Conservation (phyloP, 2,113 vertebrate species). For the Leptobrachium leishanense region DNA sequence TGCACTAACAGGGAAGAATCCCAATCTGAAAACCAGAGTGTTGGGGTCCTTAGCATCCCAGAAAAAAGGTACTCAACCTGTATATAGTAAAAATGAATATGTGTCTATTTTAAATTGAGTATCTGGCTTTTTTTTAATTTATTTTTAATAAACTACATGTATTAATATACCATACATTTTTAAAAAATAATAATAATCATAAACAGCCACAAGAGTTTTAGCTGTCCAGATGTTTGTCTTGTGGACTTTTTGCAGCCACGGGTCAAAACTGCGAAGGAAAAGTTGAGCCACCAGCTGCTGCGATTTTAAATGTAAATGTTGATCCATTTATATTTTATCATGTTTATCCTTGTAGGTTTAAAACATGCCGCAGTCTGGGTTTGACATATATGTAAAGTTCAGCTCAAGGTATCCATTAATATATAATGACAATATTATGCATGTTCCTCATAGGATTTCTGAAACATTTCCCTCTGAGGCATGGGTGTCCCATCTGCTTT, state of each 20-base stretch:
- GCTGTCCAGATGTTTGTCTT: neutral
- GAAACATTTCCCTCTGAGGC: conserved; percentile 25
- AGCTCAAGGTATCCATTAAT: conserved; percentile 35
- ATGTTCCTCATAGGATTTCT: conserved; percentile 21
- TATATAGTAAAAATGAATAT: too few relatives aligned
- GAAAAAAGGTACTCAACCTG: too few relatives aligned
- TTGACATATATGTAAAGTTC: conserved; percentile 46
- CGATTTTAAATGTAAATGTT: conserved; percentile 32
- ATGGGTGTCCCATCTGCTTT: conserved; percentile 28
- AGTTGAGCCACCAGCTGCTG: conserved; percentile 23
- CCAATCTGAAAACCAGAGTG: too few relatives aligned
- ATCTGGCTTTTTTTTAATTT: too few relatives aligned
- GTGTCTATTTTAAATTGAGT: too few relatives aligned
- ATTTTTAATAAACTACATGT: too few relatives aligned
- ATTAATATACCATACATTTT: too few relatives aligned
- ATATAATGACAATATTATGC: conserved; percentile 41
- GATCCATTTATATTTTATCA: conserved; percentile 19
- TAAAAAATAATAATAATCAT: too few relatives aligned
- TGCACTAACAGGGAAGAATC: too few relatives aligned
- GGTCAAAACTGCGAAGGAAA: conserved; percentile 1
- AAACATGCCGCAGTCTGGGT: neutral
- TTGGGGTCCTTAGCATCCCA: too few relatives aligned
- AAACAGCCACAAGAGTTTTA: too few relatives aligned
- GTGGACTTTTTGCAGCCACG: neutral
- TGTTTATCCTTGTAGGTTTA: conserved; percentile 37